Evolutionary conservation across 2,888 invertebrate genomes (phyloP), one percentile per base, ranked within the genome.

Genomic region (Tortrix viridana): DNA sequence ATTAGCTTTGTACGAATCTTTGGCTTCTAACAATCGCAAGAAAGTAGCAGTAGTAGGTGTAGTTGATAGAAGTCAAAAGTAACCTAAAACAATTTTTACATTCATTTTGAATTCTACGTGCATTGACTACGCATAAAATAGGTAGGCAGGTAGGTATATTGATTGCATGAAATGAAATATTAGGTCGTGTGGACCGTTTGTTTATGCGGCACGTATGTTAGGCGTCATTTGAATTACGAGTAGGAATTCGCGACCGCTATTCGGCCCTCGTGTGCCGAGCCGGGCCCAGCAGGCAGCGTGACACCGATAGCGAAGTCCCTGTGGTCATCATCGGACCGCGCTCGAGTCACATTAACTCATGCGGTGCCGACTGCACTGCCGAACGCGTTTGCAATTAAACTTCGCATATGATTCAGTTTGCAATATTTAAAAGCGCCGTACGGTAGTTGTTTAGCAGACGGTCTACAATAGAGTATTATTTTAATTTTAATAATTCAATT

Each of bases 231-330:
- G 86, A 88, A 89, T 89, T 90, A 91, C 90, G 90, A 89, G 87
- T 80, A 85, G 91, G 92, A 89, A 91, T 92, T 88, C 73, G 89
- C 85, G 86, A 88, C 92, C 92, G 92, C 92, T 92, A 92, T 85
- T 85, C 82, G 88, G 88, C 84, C 88, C 88, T 85, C 80, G 73
- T 71, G 78, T 71, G 76, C 69, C 71, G 73, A 67, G 70, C 71
- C 71, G 72, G 68, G 71, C 75, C 79, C 82, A 81, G 75, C 77
- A 80, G 80, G 79, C 81, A 80, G 80, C 77, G 81, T 90, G 91
- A 88, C 90, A 90, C 87, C 83, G 74, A 89, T 90, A 84, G 71
- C 70, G 71, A 72, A 72, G 81, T 87, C 89, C 88, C 88, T 83
- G 80, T 82, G 86, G 86, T 70, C 74, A 72, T 75, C 76, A 72